Conservation (phyloP, 2,888 invertebrate species). For the Caenorhabditis becei region DNA sequence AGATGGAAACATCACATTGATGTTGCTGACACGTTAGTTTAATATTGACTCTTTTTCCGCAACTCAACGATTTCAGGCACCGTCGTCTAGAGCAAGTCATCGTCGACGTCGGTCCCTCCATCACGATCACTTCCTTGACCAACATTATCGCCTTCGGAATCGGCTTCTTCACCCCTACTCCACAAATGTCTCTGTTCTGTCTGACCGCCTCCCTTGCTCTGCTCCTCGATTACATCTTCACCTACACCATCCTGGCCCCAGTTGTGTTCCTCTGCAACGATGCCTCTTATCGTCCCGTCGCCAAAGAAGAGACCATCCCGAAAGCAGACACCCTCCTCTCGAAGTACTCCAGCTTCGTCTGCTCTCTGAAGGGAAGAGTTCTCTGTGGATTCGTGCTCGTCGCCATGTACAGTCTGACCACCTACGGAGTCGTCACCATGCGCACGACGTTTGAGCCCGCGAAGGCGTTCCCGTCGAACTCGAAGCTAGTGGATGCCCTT, state of each 20-base stretch:
- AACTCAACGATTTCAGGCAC: conserved; percentile 35
- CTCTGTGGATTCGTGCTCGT: conserved; percentile 54
- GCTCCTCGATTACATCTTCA: conserved; percentile 80
- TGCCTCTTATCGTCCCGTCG: conserved; percentile 24
- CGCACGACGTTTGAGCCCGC: conserved; percentile 76
- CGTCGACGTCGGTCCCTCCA: conserved; percentile 79
- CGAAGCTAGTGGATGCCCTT: conserved; percentile 76
- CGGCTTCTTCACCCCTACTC: conserved; percentile 80
- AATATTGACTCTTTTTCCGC: too few relatives aligned
- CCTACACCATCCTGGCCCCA: conserved; percentile 77
- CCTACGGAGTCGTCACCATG: conserved; percentile 65
- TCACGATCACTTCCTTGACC: conserved; percentile 80
- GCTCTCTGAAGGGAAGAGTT: conserved; percentile 62
- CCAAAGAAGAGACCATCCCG: conserved; percentile 29
- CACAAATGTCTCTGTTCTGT: conserved; percentile 80
- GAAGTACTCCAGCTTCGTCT: conserved; percentile 66
- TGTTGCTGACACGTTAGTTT: conserved; percentile 53
- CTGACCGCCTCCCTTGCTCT: conserved; percentile 79
- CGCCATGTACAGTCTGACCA: conserved; percentile 61
- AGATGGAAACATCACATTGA: conserved; percentile 75
- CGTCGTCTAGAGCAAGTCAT: conserved; percentile 70
- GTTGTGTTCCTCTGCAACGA: conserved; percentile 68
- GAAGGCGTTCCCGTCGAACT: conserved; percentile 79
- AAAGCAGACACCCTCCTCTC: conserved; percentile 29
- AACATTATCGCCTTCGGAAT: conserved; percentile 81